Percentiles rank a stretch among this genome's conserved stretches.
Conservation (phyloP, 2,113 vertebrate genomes). For the Alethe castanea region DNA sequence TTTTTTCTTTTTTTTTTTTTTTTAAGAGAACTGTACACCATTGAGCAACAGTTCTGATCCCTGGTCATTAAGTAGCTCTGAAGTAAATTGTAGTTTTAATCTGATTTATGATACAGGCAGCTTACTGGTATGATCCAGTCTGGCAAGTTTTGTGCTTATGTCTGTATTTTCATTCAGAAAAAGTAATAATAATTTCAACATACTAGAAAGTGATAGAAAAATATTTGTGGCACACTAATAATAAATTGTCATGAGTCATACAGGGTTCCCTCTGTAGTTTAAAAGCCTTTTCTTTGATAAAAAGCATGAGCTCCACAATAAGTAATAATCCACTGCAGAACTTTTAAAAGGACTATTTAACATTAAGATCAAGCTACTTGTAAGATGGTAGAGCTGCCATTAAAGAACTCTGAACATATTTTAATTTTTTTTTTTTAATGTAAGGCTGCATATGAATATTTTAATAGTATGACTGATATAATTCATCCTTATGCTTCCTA, state of each 20-base stretch:
- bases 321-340: not conserved
- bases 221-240: not conserved
- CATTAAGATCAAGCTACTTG: not conserved
- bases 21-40: not conserved
- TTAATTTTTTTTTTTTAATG: not conserved
- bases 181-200: not conserved
- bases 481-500: not conserved
- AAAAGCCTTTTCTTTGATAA: not conserved
- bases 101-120: not conserved
- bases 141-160: not conserved
- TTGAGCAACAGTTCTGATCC: conserved; percentile 35
- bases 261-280: not conserved
- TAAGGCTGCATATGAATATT: conserved; percentile 2
- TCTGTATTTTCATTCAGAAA: not conserved
- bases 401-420: not conserved
- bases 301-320: not conserved
- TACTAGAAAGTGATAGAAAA: not conserved
- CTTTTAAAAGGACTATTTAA: not conserved
- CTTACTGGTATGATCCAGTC: not conserved
- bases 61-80: not conserved
- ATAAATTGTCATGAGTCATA: not conserved
- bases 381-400: not conserved
- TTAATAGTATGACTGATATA: not conserved
- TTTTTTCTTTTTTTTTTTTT: not conserved
- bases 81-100: not conserved